These are phyloP conservation scores for Drosophila punjabiensis DNA, from an alignment of 1,140 invertebrate genomes.

Conservation along the genomic window DNA sequence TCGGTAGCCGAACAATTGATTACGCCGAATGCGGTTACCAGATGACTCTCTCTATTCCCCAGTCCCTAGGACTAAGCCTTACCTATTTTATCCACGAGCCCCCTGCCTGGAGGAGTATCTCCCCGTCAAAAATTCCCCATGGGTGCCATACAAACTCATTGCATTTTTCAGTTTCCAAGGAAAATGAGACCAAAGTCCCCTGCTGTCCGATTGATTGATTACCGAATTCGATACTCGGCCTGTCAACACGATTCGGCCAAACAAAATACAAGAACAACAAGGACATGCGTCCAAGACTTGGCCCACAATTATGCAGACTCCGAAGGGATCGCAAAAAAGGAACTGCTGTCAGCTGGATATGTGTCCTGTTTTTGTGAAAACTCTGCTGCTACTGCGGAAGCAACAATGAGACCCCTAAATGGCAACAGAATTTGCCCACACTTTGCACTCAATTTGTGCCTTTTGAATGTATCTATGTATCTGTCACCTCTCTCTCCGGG, in stretches of 20 bases:
- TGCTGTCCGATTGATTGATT: slow-evolving; percentile 67
- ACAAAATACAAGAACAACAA: slow-evolving; percentile 39
- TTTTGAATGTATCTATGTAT: slow-evolving; percentile 19
- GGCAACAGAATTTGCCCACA: slow-evolving; percentile 67
- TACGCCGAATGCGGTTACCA: slow-evolving; percentile 79
- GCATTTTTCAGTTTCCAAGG: slow-evolving; percentile 47
- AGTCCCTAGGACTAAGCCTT: neutral
- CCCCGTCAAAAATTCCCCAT: slow-evolving; percentile 63
- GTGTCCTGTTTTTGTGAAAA: slow-evolving; percentile 33
- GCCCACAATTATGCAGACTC: slow-evolving; percentile 72
- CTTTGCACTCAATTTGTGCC: slow-evolving; percentile 65
- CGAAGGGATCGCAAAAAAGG: slow-evolving; percentile 7
- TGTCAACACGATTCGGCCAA: slow-evolving; percentile 78
- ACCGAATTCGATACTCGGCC: slow-evolving; percentile 35
- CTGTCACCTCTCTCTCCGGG: slow-evolving; percentile 6
- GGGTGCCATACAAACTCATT: slow-evolving; percentile 58
- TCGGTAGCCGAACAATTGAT: slow-evolving; percentile 74
- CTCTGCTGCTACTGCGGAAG: slow-evolving; percentile 60
- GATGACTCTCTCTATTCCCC: slow-evolving; percentile 45
- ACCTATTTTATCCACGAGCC: slow-evolving; percentile 29
- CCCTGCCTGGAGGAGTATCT: slow-evolving; percentile 16
- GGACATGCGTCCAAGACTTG: slow-evolving; percentile 69
- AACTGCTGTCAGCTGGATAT: slow-evolving; percentile 41
- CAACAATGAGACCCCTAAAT: slow-evolving; percentile 66
- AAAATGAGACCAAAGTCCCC: slow-evolving; percentile 22